phyloP scores from a whole-genome alignment of 2,888 invertebrate species.

The Auanema sp. region DNA sequence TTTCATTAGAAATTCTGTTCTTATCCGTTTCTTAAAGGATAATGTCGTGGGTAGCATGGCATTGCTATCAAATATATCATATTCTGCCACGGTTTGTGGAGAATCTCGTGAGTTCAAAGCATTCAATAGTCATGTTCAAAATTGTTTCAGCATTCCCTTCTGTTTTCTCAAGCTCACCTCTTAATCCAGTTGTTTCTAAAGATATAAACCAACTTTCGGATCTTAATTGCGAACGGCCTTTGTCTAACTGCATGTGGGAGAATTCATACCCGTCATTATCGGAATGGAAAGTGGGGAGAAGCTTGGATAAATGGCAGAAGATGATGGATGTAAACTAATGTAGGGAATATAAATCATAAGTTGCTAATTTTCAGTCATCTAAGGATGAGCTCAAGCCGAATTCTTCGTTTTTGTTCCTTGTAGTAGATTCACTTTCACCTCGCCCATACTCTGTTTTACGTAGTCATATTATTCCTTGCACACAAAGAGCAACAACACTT shows the following conservation, averaged over 20 bases:
- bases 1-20: not conserved
- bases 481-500: constrained; percentile 50
- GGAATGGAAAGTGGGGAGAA: constrained; percentile 53
- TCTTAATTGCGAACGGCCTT: constrained; percentile 39
- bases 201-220: constrained; percentile 40
- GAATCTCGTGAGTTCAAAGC: constrained; percentile 38
- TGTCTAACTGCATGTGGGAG: constrained; percentile 35
- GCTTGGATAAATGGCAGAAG: constrained; percentile 46
- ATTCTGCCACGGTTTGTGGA: constrained; percentile 53
- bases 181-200: constrained; percentile 25
- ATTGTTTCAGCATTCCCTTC: constrained; percentile 36
- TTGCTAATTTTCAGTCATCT: not conserved
- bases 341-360: not conserved
- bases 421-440: constrained; percentile 57
- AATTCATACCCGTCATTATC: constrained; percentile 27
- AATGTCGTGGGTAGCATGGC: constrained; percentile 53
- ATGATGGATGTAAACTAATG: constrained; percentile 26
- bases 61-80: constrained; percentile 53
- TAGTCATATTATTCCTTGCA: constrained; percentile 59
- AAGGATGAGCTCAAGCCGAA: constrained; percentile 31
- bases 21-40: constrained; percentile 21
- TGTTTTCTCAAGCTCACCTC: constrained; percentile 28
- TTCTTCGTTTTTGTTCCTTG: constrained; percentile 57
- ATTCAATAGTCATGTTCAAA: not conserved
- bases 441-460: constrained; percentile 49